Evolutionary conservation across 2,888 invertebrate genomes (phyloP), one percentile per base, ranked within the genome.

Genomic region (Nomada goodeniana): DNA sequence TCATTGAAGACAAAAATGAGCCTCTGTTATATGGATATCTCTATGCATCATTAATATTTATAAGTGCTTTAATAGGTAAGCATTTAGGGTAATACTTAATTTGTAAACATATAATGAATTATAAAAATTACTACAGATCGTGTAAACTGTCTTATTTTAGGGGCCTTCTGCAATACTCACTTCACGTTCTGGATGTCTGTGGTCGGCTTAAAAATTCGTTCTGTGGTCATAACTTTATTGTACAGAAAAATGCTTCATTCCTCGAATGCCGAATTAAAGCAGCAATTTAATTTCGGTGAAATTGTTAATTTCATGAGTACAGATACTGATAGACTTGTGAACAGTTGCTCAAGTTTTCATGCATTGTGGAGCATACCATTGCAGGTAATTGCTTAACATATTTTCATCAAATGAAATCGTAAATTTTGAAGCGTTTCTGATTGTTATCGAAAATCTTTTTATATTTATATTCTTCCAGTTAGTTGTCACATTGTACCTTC

Each of bases 291-390:
- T 18, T 95, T 97, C 57, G 99, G 99, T 0, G 98, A 99, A 94
- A 97, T 99, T 76, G 96, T 99, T 1, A 99, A 99, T 94, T 97
- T 98, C 89, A 98, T 99, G 97, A 99, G 98, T 47, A 98, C 98
- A 0, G 99, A 99, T 93, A 97, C 98, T 0, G 98, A 99, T 93
- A 96, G 99, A 87, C 98, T 99, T 87, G 97, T 98, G 0, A 99
- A 99, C 94, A 98, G 99, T 29, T 98, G 98, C 94, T 97, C 98
- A 2, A 98, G 98, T 94, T 99, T 99, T 93, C 99, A 99, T 94
- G 96, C 98, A 7, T 95, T 99, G 87, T 99, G 99, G 99, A 99
- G 98, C 94, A 97, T 99, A 91, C 99, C 99, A 9, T 95, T 99
- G 90, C 98, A 98, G 95, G 97, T 97, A 92, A 91, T 71, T 44